Evolutionary conservation across 2,113 vertebrate species (phyloP).

Genomic region (Sterrhoptilus dennistouni): DNA sequence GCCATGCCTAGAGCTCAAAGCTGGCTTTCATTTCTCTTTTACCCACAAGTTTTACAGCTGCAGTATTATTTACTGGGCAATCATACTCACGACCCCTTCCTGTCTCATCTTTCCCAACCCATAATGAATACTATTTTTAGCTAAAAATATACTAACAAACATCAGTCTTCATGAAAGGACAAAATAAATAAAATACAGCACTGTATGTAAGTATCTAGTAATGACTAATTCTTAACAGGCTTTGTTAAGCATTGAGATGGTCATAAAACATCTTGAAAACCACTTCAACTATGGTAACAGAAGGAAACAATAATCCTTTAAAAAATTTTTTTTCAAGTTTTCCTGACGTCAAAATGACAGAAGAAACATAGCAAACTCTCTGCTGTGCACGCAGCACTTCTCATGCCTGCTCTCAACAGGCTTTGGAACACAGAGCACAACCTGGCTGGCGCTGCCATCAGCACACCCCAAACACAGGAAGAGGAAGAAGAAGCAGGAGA

Average conservation of each 20-base stretch:
- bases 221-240: background rate
- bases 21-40: too few species aligned
- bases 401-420: background rate
- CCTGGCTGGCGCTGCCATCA: background rate
- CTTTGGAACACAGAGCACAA: background rate
- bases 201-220: background rate
- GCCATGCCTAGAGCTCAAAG: too few species aligned
- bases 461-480: background rate
- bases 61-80: too few species aligned
- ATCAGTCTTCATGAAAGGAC: background rate
- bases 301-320: background rate
- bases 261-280: background rate
- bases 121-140: background rate
- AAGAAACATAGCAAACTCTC: background rate
- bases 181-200: background rate
- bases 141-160: background rate
- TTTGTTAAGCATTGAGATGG: background rate
- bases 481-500: too few species aligned
- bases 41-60: too few species aligned
- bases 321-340: background rate
- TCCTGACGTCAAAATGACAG: background rate
- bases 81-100: too few species aligned
- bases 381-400: fast-evolving
- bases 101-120: too few species aligned
- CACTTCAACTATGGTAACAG: background rate